These are phyloP conservation scores for Takifugu ocellatus DNA, from an alignment of 2,797 vertebrate genomes.

Conservation along the genomic window DNA sequence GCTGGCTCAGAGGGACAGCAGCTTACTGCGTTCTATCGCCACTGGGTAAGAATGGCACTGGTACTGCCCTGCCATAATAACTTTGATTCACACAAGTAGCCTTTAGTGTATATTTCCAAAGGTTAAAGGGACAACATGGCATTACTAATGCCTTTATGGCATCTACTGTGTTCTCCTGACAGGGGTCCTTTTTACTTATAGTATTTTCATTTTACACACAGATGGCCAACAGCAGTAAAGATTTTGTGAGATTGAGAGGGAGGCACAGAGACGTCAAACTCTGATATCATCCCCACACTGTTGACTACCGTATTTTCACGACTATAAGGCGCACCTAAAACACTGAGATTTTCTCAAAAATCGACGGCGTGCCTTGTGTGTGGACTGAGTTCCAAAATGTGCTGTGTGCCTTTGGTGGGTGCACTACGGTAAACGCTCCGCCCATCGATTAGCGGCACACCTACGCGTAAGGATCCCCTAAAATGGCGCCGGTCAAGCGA, in stretches of 20 bases:
- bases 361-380: too few species aligned
- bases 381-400: too few species aligned
- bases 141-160: too few species aligned
- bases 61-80: slow-evolving; percentile 43
- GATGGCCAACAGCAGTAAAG: slow-evolving; percentile 51
- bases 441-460: too few species aligned
- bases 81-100: slow-evolving; percentile 25
- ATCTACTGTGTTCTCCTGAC: background rate
- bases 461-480: too few species aligned
- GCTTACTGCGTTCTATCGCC: slow-evolving; percentile 89
- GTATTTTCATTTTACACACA: slow-evolving; percentile 1
- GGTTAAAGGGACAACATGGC: background rate
- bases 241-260: slow-evolving; percentile 62
- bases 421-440: too few species aligned
- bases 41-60: slow-evolving; percentile 85
- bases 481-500: too few species aligned
- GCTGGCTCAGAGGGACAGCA: slow-evolving; percentile 83
- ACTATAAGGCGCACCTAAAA: too few species aligned
- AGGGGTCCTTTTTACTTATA: too few species aligned
- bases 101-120: background rate
- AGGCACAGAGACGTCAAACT: slow-evolving; percentile 63
- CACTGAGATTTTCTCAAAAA: too few species aligned
- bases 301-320: slow-evolving; percentile 44
- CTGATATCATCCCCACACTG: slow-evolving; percentile 65
- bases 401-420: too few species aligned